Evolutionary conservation across 2,797 vertebrate species (phyloP), one percentile per base, ranked within the genome.

Genomic region (Rhinoraja longicauda): DNA sequence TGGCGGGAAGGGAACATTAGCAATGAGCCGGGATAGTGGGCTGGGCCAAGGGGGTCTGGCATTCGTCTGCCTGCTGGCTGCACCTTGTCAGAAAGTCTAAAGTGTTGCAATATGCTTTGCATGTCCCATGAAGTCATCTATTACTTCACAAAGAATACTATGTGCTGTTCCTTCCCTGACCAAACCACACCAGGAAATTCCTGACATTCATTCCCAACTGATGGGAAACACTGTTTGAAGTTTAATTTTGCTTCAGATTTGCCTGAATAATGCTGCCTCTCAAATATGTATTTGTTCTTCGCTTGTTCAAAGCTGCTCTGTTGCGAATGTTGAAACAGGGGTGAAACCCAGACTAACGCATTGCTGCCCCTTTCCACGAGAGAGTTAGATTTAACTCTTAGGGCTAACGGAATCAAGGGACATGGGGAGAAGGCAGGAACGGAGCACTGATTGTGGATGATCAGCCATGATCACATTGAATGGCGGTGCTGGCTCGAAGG

Each of bases 21-120:
- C 24, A 24, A 24, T 73, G 70, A 73, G 70, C 24, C 70, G 7
- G 70, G 70, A 6, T 21, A 24, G 70, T 73, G 13, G 19, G 70
- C 70, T 73, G 70, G 70, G 19, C 21, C 24, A 21, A 26, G 21
- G 3, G 19, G 24, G 21, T 24, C 70, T 73, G 70, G 70, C 6
- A 24, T 73, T 73, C 24, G 21, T 19, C 90, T 92, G 75, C 75
- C 90, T 53, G 24, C 29, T 57, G 36, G 26, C 45, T 9, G 2
- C 3, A 53, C 12, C 39, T n/a, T 75, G 70, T 73, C 90, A 92
- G 72, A 53, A 92, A 39, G 70, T 75, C n/a, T n/a, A 73, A 92
- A 92, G 90, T 92, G 90, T 92, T 92, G 67, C 90, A 92, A 45
- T 53, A 24, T n/a, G 72, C 67, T 29, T 67, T 39, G 26, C 90